These are phyloP conservation scores for Troglohyphantes excavatus DNA, from an alignment of 2,888 invertebrate species.

Conservation along the genomic window DNA sequence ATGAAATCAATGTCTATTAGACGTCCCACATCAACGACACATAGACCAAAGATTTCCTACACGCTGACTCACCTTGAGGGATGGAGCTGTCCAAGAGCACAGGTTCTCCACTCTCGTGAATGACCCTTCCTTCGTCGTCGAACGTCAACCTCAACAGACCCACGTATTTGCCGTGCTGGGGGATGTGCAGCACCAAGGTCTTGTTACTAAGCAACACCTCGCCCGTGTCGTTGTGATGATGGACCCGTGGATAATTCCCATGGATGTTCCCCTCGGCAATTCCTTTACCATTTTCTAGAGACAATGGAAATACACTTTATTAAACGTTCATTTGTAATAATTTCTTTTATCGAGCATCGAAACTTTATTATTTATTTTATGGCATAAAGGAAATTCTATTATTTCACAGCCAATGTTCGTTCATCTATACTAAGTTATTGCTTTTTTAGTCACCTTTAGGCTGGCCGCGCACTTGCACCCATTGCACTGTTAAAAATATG, in stretches of 20 bases:
- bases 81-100: constrained; percentile 86
- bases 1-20: too few relatives aligned
- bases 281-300: constrained; percentile 73
- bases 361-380: not conserved
- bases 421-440: too few relatives aligned
- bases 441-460: too few relatives aligned
- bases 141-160: constrained; percentile 89
- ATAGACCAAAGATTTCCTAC: too few relatives aligned
- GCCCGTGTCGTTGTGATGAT: constrained; percentile 83
- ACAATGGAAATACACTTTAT: not conserved
- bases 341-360: not conserved
- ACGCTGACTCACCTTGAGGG: constrained; percentile 85
- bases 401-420: too few relatives aligned
- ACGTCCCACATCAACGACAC: too few relatives aligned
- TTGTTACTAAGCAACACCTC: constrained; percentile 83
- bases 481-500: too few relatives aligned
- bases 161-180: constrained; percentile 94
- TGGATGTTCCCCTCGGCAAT: constrained; percentile 88
- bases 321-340: not conserved
- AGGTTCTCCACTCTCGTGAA: constrained; percentile 87
- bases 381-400: too few relatives aligned
- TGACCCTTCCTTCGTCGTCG: constrained; percentile 88
- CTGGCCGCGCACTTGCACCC: too few relatives aligned
- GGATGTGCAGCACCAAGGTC: constrained; percentile 91
- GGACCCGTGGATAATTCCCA: constrained; percentile 89